Evolutionary conservation across 2,888 invertebrate genomes (phyloP), one percentile per base, ranked within the genome.

Genomic region (Spisula solida): DNA sequence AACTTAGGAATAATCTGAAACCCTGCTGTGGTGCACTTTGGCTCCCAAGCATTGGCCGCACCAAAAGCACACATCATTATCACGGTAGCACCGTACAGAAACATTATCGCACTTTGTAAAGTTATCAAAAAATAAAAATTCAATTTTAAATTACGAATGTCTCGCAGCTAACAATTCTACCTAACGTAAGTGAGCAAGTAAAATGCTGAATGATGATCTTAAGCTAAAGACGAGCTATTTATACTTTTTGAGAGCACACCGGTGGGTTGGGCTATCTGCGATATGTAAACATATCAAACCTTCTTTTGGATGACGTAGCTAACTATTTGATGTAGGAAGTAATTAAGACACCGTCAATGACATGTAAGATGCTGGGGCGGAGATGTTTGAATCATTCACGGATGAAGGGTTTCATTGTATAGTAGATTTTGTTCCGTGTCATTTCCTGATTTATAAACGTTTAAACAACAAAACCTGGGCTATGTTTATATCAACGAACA

Each of bases 1-100:
- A 82, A 10, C 79, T 92, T 92, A 0, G 91, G 87, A n/a, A 92
- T 88, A 5, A 92, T 48, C 56, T 89, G 83, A 56, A 86, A 91
- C 48, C 60, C 78, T 5, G 79, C 86, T n/a, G 79, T 60, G 14
- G 20, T 81, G 80, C 89, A 90, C n/a, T 55, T 55, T 31, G 88
- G 84, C 25, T 29, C 51, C 34, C 75, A 47, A 1, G 60, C 82
- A 5, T n/a, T 41, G 1, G 47, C 79, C 25, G 47, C 78, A n/a
- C 34, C 82, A 47, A 60, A 34, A 2, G 70, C 14, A 31, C 31
- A 60, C 12, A 47, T 29, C 1, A 85, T 14, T 0, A 25, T 0
- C 14, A 79, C 16, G 25, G 79, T 10, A 10, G 41, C 56, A 55
- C 56, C 78, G 34, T 18, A 56, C 8, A 41, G 8, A 56, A 79